A percentile compares a stretch with the other conserved stretches of the same genome.
These are phyloP conservation scores for Meles meles DNA, from an alignment of 2,113 vertebrate species.

Conservation along the genomic window DNA sequence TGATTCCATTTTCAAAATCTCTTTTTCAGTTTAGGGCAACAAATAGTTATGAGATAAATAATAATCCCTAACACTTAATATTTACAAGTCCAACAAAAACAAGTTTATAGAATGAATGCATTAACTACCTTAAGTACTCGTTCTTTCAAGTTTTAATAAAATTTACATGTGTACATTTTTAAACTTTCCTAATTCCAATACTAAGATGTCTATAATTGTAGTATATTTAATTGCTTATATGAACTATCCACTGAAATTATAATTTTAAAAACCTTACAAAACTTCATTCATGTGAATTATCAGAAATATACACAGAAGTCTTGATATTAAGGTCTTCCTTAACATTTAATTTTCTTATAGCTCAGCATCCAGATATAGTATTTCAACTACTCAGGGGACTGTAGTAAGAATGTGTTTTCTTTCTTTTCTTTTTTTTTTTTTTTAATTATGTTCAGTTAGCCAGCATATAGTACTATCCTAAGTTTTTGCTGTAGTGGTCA, in stretches of 20 bases:
- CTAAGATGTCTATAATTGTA: not conserved
- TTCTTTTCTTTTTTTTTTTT: no score
- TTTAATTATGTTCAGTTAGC: no score
- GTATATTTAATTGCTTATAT: not conserved
- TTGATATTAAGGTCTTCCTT: not conserved
- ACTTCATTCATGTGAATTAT: not conserved
- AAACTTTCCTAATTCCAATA: not conserved
- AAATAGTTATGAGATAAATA: not conserved
- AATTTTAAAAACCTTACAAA: not conserved
- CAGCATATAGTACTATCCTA: no score
- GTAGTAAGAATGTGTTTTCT: not conserved
- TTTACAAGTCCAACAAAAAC: not conserved
- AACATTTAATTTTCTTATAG: not conserved
- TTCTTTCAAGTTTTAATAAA: not conserved
- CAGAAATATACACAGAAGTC: not conserved
- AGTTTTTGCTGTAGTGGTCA: no score
- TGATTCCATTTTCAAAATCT: not conserved
- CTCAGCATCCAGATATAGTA: not conserved
- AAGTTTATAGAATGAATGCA: not conserved
- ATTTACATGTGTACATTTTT: not conserved
- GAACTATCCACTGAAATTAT: not conserved
- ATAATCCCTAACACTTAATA: not conserved
- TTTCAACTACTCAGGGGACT: not conserved
- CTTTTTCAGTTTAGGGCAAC: not conserved
- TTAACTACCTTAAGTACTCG: not conserved